Evolutionary conservation across 2,797 vertebrate species (phyloP).

Genomic region (Scomberomorus guttatus): DNA sequence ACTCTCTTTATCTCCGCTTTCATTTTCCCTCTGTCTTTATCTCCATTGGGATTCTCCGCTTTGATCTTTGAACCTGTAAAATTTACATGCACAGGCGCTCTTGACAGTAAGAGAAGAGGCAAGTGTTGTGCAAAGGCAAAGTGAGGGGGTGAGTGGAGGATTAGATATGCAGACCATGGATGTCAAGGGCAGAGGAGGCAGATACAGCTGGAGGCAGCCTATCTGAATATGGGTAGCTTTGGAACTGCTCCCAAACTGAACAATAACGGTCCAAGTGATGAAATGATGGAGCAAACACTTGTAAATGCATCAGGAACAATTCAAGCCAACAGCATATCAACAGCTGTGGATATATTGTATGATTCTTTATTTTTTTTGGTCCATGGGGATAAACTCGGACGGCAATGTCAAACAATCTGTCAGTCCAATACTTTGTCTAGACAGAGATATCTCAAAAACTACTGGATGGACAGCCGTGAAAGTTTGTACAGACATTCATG

Average conservation of each 20-base stretch:
- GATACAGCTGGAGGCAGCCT: slow-evolving; percentile 76
- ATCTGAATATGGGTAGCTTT: slow-evolving; percentile 63
- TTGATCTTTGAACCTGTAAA: slow-evolving; percentile 82
- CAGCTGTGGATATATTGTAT: slow-evolving; percentile 17
- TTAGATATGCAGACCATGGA: slow-evolving; percentile 81
- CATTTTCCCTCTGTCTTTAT: slow-evolving; percentile 71
- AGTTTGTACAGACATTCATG: no score
- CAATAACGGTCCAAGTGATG: slow-evolving; percentile 65
- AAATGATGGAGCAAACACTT: slow-evolving; percentile 59
- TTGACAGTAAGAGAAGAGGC: slow-evolving; percentile 74
- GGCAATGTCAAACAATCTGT: no score
- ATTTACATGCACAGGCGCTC: slow-evolving; percentile 68
- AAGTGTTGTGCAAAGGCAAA: slow-evolving; percentile 68
- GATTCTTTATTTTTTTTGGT: background rate
- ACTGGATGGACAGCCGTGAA: no score
- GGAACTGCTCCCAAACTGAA: slow-evolving; percentile 67
- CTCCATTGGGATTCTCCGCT: slow-evolving; percentile 65
- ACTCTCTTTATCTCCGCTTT: slow-evolving; percentile 72
- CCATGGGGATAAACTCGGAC: background rate
- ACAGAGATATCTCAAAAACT: no score
- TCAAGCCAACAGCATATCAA: slow-evolving; percentile 28
- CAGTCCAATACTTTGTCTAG: no score
- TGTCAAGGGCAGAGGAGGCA: slow-evolving; percentile 81
- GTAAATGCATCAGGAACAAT: slow-evolving; percentile 51
- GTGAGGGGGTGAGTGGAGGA: slow-evolving; percentile 74